Percentiles rank a stretch among this genome's conserved stretches.
These are phyloP conservation scores for Rhadina sibilatrix DNA, from an alignment of 2,113 vertebrate genomes.

Conservation along the genomic window DNA sequence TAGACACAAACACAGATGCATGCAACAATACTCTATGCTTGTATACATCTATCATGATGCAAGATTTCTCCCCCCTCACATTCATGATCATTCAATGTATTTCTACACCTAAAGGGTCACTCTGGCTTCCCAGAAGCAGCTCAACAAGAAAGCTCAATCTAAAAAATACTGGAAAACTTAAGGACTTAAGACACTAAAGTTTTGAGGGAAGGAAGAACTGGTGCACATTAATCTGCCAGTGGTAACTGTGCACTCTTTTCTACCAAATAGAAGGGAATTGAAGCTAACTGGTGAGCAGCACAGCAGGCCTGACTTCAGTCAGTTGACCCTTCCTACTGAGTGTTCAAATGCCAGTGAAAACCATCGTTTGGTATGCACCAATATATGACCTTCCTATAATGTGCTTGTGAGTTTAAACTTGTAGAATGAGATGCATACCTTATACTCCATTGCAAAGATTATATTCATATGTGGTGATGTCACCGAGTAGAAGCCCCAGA, in stretches of 20 bases:
- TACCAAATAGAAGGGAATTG: neutral
- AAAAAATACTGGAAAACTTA: neutral
- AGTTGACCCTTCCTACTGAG: neutral
- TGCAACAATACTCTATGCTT: neutral
- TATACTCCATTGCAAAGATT: neutral
- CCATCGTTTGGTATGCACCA: neutral
- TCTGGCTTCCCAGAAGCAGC: neutral
- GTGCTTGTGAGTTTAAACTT: neutral
- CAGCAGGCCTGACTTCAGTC: neutral
- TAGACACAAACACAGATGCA: neutral
- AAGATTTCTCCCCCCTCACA: neutral
- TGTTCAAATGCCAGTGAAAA: neutral
- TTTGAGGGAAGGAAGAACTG: neutral
- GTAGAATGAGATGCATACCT: neutral
- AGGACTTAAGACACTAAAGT: neutral
- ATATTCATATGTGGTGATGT: neutral
- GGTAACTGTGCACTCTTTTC: neutral
- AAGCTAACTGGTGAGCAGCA: neutral
- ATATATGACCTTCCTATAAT: neutral
- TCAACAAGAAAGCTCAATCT: neutral
- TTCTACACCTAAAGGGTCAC: neutral
- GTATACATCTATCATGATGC: neutral
- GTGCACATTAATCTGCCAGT: neutral
- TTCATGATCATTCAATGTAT: neutral
- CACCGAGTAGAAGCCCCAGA: neutral